Percentiles rank a stretch among this genome's conserved stretches.
These are phyloP conservation scores for Cyphomyrus discorhynchus DNA, from an alignment of 2,113 vertebrate genomes.

Conservation along the genomic window DNA sequence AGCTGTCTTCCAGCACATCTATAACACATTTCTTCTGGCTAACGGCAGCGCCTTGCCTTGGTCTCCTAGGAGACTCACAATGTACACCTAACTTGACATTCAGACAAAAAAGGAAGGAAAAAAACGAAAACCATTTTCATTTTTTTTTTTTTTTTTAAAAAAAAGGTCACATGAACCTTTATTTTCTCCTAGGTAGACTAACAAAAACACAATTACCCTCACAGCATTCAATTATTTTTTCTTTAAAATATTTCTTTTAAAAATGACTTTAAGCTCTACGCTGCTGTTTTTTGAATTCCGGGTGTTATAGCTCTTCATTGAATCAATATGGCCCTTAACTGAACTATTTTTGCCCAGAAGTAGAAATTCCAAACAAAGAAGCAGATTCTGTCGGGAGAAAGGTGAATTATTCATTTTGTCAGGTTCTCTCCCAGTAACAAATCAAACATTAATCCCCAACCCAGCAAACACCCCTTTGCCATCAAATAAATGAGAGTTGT, in stretches of 20 bases:
- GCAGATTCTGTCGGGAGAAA: slow-evolving; percentile 30
- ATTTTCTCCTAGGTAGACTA: neutral
- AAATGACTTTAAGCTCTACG: neutral
- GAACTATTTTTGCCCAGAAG: slow-evolving; percentile 13
- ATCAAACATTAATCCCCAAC: slow-evolving; percentile 32
- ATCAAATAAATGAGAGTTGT: neutral
- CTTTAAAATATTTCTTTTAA: neutral
- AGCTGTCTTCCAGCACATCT: neutral
- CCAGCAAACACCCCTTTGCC: slow-evolving; percentile 9
- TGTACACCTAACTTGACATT: slow-evolving; percentile 8
- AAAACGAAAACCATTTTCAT: neutral
- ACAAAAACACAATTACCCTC: neutral
- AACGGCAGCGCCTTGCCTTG: slow-evolving; percentile 1
- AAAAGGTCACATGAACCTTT: neutral
- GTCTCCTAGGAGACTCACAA: neutral
- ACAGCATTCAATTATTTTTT: neutral
- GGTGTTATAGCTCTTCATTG: neutral
- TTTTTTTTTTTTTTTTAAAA: neutral
- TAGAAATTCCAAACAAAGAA: slow-evolving; percentile 32
- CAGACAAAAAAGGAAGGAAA: neutral
- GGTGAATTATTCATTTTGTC: slow-evolving; percentile 37
- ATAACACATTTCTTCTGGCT: neutral
- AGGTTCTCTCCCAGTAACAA: slow-evolving; percentile 28
- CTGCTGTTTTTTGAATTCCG: neutral
- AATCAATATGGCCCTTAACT: neutral